These are phyloP conservation scores for Psix sp. DNA, from an alignment of 1,140 invertebrate genomes.

Conservation along the genomic window DNA sequence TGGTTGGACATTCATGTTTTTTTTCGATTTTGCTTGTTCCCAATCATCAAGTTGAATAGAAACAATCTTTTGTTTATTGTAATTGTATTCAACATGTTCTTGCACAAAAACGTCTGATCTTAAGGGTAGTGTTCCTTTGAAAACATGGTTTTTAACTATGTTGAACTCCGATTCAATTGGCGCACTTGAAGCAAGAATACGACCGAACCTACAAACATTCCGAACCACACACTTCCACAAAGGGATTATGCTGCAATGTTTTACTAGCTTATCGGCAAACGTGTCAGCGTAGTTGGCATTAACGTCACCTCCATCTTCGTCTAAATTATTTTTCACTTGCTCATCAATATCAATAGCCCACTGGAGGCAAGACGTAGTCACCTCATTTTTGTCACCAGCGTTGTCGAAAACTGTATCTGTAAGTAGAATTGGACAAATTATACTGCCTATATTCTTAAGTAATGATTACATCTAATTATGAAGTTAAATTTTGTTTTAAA, in stretches of 20 bases:
- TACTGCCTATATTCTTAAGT: no score
- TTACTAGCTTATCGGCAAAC: slow-evolving; percentile 12
- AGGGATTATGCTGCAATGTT: slow-evolving; percentile 7
- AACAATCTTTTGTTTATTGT: no score
- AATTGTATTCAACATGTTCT: slow-evolving; percentile 7
- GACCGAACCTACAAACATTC: slow-evolving; percentile 9
- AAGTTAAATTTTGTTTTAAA: no score
- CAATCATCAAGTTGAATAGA: no score
- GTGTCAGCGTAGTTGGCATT: slow-evolving; percentile 11
- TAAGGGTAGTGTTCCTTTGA: neutral
- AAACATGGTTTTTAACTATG: slow-evolving; percentile 11
- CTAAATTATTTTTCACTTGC: neutral
- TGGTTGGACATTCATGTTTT: no score
- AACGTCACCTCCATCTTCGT: slow-evolving; percentile 9
- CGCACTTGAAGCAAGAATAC: slow-evolving; percentile 7
- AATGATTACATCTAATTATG: no score
- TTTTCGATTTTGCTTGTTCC: no score
- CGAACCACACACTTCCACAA: slow-evolving; percentile 12
- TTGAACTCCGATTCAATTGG: slow-evolving; percentile 18
- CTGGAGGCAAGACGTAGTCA: neutral
- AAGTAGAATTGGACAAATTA: no score
- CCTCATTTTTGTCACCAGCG: no score
- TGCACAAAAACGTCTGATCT: slow-evolving; percentile 12
- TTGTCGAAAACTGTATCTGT: no score
- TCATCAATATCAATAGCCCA: slow-evolving; percentile 14